Conservation (phyloP, 2,888 invertebrate genomes). For the Philaethria dido region DNA sequence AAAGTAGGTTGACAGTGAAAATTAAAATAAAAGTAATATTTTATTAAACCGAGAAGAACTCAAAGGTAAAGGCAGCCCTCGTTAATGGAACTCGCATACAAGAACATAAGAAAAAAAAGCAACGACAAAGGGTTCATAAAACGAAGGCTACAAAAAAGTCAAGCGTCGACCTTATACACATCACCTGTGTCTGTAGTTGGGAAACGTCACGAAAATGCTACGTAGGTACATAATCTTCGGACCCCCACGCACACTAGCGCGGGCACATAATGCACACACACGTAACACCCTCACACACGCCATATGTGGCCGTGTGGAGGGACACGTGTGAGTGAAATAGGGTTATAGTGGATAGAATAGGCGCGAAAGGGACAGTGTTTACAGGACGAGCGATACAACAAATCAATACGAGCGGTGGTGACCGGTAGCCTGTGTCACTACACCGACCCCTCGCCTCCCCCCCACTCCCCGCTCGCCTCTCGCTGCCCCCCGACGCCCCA, state of each 20-base stretch:
- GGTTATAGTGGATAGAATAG: slow-evolving; percentile 47
- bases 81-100: slow-evolving; percentile 47
- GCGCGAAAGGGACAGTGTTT: slow-evolving; percentile 73
- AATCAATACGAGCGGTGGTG: slow-evolving; percentile 85
- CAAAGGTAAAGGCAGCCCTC: slow-evolving; percentile 40
- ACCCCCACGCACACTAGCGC: slow-evolving; percentile 72
- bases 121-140: slow-evolving; percentile 48
- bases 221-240: slow-evolving; percentile 75
- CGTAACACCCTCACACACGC: slow-evolving; percentile 55
- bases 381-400: slow-evolving; percentile 85
- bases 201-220: slow-evolving; percentile 72
- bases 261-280: slow-evolving; percentile 58
- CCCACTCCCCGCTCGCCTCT: slow-evolving; percentile 25
- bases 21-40: slow-evolving; percentile 27
- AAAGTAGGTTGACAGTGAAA: not conserved
- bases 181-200: slow-evolving; percentile 53
- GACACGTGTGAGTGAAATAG: slow-evolving; percentile 65
- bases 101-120: slow-evolving; percentile 46
- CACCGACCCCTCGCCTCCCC: slow-evolving; percentile 56
- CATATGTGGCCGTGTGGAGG: slow-evolving; percentile 75
- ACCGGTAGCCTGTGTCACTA: slow-evolving; percentile 84
- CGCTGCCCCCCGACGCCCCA: slow-evolving; percentile 57
- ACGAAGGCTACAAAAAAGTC: slow-evolving; percentile 51
- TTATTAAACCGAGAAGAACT: slow-evolving; percentile 33
- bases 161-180: slow-evolving; percentile 47